Percentiles rank a stretch among this genome's conserved stretches.
These are phyloP conservation scores for Volucella inflata DNA, from an alignment of 2,888 invertebrate species.

Conservation along the genomic window DNA sequence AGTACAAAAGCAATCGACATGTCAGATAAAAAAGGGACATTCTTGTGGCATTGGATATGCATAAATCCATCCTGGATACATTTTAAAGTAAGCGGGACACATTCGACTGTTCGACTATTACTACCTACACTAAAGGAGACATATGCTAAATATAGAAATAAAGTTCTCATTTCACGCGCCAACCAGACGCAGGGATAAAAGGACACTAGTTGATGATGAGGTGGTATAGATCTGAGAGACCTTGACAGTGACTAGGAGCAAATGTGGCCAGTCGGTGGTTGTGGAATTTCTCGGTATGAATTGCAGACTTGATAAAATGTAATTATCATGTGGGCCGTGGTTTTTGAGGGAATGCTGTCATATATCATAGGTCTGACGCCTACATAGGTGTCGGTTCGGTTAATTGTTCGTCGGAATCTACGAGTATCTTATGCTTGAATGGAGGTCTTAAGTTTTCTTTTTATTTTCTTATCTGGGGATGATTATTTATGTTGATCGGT, in stretches of 20 bases:
- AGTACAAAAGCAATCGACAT: constrained; percentile 68
- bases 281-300: constrained; percentile 16
- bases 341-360: constrained; percentile 70
- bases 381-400: constrained; percentile 57
- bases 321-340: constrained; percentile 70
- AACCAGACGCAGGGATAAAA: constrained; percentile 32
- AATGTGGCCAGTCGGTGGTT: background rate
- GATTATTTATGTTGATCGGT: constrained; percentile 45
- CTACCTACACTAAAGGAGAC: constrained; percentile 65
- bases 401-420: constrained; percentile 56
- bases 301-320: constrained; percentile 68
- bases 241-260: constrained; percentile 48
- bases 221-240: constrained; percentile 28
- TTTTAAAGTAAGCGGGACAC: constrained; percentile 42
- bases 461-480: constrained; percentile 15
- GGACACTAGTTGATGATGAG: constrained; percentile 19
- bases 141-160: constrained; percentile 70
- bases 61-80: constrained; percentile 66
- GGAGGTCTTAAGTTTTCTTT: background rate
- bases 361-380: constrained; percentile 72
- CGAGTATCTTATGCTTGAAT: constrained; percentile 37
- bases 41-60: constrained; percentile 50
- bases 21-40: constrained; percentile 68
- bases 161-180: constrained; percentile 62
- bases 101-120: constrained; percentile 32